Conservation (phyloP, 2,888 invertebrate genomes). For the Acleris holmiana region DNA sequence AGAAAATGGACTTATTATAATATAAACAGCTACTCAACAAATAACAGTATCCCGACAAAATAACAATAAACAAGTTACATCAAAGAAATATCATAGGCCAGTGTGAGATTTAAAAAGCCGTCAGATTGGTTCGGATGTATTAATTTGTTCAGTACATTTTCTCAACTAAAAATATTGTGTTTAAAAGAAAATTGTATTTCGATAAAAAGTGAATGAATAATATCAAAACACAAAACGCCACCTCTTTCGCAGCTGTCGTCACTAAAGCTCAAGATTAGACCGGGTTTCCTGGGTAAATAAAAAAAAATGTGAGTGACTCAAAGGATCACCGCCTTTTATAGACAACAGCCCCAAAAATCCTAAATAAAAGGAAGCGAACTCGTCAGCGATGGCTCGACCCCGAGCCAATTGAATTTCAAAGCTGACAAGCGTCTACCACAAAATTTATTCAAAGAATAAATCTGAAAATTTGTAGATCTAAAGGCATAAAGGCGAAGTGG, state of each 20-base stretch:
- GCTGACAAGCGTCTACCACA: constrained; percentile 80
- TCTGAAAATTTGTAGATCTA: constrained; percentile 84
- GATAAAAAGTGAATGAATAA: neutral
- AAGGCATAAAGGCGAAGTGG: constrained; percentile 80
- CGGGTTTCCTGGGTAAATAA: constrained; percentile 40
- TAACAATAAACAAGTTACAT: too few species aligned
- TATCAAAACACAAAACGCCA: neutral
- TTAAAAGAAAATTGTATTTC: neutral
- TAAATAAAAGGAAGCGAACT: constrained; percentile 71
- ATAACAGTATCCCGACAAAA: too few species aligned
- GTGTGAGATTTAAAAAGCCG: too few species aligned
- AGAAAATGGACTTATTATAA: too few species aligned
- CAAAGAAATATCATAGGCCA: too few species aligned
- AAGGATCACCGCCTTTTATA: constrained; percentile 52
- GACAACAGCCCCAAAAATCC: constrained; percentile 59
- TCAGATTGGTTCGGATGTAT: too few species aligned
- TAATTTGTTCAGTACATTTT: too few species aligned
- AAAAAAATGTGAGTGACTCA: constrained; percentile 49
- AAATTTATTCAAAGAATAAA: constrained; percentile 85
- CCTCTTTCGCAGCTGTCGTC: constrained; percentile 8
- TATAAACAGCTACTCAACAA: too few species aligned
- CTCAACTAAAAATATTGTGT: neutral
- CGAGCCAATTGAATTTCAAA: constrained; percentile 84
- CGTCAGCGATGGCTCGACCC: constrained; percentile 80
- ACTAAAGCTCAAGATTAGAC: constrained; percentile 24